Evolutionary conservation across 2,888 invertebrate genomes (phyloP), one percentile per base, ranked within the genome.

Genomic region (Drosophila affinis): DNA sequence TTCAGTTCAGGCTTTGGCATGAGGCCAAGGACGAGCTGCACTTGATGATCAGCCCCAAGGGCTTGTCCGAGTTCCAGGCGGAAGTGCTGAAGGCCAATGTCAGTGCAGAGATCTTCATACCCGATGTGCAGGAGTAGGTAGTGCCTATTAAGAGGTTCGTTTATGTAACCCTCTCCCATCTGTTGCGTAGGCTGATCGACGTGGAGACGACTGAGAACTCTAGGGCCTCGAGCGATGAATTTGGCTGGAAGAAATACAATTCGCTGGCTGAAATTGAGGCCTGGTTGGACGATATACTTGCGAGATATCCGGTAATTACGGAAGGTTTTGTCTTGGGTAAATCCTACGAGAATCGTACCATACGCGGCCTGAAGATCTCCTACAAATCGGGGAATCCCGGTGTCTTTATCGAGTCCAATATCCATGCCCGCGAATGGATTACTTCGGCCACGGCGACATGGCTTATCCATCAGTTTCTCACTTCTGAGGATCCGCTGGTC

Each of bases 371-470:
- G 0, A 93, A 91, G 63, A 90, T 93, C 18, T 87, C 90, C 3
- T 86, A 82, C 49, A 88, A 80, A 12, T 0, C 72, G 3, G 88
- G 93, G 76, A 91, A 94, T 91, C 92, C 93, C 72, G 93, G 93
- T 4, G 93, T 94, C 3, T 94, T 95, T 90, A 92, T 95, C 12
- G 95, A 95, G 91, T 93, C 93, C 18, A 94, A 94, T 57, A 94
- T 94, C 51, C 94, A 94, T 79, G 92, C 94, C 0, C 92, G 95
- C 51, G 96, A 96, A 91, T 96, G 96, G 96, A 95, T 95, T 34
- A 93, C 95, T 0, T 94, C 95, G 0, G 95, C 95, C 0, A 94
- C 95, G 0, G 94, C 94, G 0, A 94, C 95, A 0, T 95, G 94
- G 92, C 93, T 96, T 27, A 94, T 96, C n/a, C 94, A 95, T 75